A percentile compares a stretch with the other conserved stretches of the same genome.
These are phyloP conservation scores for Metacarcinus magister DNA, from an alignment of 2,888 invertebrate species.

Conservation along the genomic window DNA sequence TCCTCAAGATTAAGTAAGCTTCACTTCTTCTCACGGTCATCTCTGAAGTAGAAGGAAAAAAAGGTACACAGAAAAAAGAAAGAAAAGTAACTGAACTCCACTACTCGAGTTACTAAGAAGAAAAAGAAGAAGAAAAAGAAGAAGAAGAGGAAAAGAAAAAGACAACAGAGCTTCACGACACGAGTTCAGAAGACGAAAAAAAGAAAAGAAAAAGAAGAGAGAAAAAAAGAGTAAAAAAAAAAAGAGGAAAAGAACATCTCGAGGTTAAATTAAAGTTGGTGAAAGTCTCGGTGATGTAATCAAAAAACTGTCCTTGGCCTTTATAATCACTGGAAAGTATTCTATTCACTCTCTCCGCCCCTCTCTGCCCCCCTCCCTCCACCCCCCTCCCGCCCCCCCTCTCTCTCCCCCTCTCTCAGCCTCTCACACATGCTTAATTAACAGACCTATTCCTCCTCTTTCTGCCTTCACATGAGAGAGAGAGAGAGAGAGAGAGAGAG, in stretches of 20 bases:
- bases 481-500: constrained; percentile 3
- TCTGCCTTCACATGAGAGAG: background rate
- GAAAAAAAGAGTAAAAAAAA: background rate
- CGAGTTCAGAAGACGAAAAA: background rate
- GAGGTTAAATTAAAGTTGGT: background rate
- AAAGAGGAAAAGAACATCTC: background rate
- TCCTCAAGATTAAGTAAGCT: background rate
- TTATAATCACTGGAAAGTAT: background rate
- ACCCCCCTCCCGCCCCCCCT: background rate
- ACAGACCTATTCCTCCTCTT: background rate
- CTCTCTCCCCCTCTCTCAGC: background rate
- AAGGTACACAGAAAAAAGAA: background rate
- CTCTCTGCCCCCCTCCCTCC: too few species aligned
- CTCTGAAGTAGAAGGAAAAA: too few species aligned
- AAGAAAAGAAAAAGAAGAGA: background rate
- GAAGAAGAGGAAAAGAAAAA: background rate
- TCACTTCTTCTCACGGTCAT: background rate
- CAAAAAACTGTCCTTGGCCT: background rate
- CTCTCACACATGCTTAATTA: background rate
- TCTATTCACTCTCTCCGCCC: background rate
- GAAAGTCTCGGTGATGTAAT: background rate
- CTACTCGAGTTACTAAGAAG: background rate
- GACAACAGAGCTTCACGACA: too few species aligned
- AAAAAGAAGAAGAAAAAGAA: background rate
- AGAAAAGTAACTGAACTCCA: background rate